Percentiles rank a stretch among this genome's conserved stretches.
Conservation (phyloP, 92 coral and sea anemone genomes). For the Zoanthus sansibaricus region DNA sequence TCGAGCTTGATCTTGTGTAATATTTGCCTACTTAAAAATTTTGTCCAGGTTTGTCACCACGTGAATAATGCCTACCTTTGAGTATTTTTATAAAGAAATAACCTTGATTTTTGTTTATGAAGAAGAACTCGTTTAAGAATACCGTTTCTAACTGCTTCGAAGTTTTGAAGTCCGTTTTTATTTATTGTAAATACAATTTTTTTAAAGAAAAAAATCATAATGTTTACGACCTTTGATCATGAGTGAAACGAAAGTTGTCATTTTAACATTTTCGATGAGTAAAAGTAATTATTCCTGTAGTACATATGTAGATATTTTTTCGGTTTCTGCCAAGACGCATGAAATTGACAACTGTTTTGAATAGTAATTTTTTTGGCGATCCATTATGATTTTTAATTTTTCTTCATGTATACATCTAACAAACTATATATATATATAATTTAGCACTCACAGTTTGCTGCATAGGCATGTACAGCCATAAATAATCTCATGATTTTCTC, state of each 20-base stretch:
- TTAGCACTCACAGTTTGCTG: constrained; percentile 27
- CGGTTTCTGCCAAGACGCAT: background rate
- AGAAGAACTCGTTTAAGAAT: background rate
- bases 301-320: background rate
- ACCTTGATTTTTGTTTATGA: constrained; percentile 2
- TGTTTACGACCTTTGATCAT: constrained; percentile 51
- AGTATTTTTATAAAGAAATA: background rate
- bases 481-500: constrained; percentile 20
- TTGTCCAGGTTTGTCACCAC: background rate
- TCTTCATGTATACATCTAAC: background rate
- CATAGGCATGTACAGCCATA: background rate
- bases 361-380: background rate
- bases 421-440: constrained; percentile 3
- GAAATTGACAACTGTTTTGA: constrained; percentile 2
- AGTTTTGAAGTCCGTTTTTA: background rate
- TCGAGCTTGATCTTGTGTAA: background rate
- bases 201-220: background rate
- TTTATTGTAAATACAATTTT: background rate
- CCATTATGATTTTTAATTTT: background rate
- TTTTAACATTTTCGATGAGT: background rate
- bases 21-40: background rate
- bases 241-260: background rate
- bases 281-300: background rate
- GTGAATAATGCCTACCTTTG: background rate
- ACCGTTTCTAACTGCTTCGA: background rate